Evolutionary conservation across 2,888 invertebrate genomes (phyloP), one percentile per base, ranked within the genome.

Genomic region (Tenodera sinensis): DNA sequence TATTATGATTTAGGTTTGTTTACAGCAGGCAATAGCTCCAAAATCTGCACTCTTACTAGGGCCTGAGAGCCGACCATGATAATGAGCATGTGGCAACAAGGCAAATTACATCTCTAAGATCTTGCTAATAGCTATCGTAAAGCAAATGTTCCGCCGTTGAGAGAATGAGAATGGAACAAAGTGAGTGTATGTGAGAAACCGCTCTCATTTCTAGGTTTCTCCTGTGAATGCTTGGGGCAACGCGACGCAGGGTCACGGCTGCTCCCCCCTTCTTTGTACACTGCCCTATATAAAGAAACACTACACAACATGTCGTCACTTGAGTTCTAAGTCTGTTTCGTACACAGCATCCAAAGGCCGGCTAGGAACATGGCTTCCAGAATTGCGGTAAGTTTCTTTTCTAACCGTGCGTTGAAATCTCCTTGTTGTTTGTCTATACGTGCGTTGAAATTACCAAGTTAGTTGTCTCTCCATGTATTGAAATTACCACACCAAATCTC

Each of bases 311-410:
- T 71, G 54, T 71, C 54, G 15, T 71, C 54, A 71, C 54, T 71
- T 25, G 54, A 71, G 54, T 71, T 71, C 54, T 71, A 20, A 71
- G 54, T 71, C 87, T 12, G 81, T 28, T 42, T 20, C 81, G 28
- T 6, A 28, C 86, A 30, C 81, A 27, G 81, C 86, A 86, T 27
- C 71, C 8, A 14, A 7, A 27, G 27, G 14, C 27, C 28, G 28
- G 20, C 27, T 28, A 42, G n/a, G 14, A 87, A 87, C 82, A 87
- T 87, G 87, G 87, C 87, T 83, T 87, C 87, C 87, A 83, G 87
- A 27, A 87, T 87, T 34, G 83, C 87, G 87, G 87, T 87, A 14
- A 87, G 87, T 83, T 71, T 15, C 54, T 71, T 9, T 3, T 71
- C 25, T 71, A 71, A 20, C 20, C 54, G 20, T 71, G 54, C 54